phyloP scores from a whole-genome alignment of 2,888 invertebrate species.

The Stenichneumon culpator region DNA sequence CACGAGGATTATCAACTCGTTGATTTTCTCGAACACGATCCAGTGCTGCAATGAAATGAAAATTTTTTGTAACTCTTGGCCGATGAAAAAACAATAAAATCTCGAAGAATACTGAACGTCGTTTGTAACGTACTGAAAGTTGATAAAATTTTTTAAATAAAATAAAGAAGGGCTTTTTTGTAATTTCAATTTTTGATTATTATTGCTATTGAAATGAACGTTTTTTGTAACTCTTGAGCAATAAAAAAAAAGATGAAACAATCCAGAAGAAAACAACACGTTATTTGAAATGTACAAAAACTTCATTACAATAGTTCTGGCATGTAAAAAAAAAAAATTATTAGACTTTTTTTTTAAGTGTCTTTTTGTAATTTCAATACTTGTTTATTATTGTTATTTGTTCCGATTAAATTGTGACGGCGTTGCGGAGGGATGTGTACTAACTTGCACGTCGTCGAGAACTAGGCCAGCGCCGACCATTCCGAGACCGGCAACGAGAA shows the following conservation, averaged over 20 bases:
- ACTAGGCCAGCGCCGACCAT: constrained; percentile 93
- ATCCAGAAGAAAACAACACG: too few species aligned
- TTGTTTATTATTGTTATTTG: background rate
- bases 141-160: too few species aligned
- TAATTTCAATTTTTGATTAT: too few species aligned
- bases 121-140: too few species aligned
- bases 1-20: constrained; percentile 91
- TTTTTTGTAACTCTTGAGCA: background rate
- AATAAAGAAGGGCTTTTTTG: too few species aligned
- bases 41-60: constrained; percentile 87
- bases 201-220: background rate
- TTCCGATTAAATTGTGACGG: background rate
- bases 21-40: constrained; percentile 90
- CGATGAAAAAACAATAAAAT: background rate
- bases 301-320: too few species aligned
- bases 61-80: background rate
- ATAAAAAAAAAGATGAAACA: background rate
- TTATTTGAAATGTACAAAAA: too few species aligned
- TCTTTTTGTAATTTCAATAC: too few species aligned
- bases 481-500: constrained; percentile 91
- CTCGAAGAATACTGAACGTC: too few species aligned
- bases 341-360: too few species aligned
- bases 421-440: constrained; percentile 50
- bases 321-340: too few species aligned
- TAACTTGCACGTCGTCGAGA: constrained; percentile 90